Evolutionary conservation across 2,797 vertebrate species (phyloP).

Genomic region (Darevskia nairensis): DNA sequence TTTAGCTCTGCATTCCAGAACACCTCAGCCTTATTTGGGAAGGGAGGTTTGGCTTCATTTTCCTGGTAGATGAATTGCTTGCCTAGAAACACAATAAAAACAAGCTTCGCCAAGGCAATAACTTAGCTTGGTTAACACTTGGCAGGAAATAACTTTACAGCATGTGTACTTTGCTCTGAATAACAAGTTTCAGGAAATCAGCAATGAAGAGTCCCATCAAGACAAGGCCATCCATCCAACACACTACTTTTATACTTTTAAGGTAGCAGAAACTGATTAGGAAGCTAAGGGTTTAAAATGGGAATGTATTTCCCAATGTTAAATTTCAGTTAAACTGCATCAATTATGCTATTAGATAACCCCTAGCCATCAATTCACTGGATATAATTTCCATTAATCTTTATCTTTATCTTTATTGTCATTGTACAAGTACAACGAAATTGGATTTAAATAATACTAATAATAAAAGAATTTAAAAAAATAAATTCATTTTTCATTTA

Average conservation of each 20-base stretch:
- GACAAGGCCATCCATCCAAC: background rate
- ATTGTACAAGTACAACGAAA: too few species aligned
- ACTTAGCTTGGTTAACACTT: conserved; percentile 16
- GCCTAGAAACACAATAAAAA: conserved; percentile 22
- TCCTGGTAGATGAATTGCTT: conserved; percentile 10
- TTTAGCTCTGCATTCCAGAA: conserved; percentile 23
- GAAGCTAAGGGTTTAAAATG: background rate
- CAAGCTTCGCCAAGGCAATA: conserved; percentile 12
- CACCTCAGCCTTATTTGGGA: conserved; percentile 13
- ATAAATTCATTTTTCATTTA: too few species aligned
- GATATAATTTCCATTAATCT: background rate
- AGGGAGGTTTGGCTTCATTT: background rate
- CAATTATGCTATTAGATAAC: background rate
- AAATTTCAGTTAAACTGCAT: background rate
- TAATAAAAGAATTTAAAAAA: too few species aligned
- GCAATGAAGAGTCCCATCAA: conserved; percentile 6
- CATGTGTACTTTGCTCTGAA: conserved; percentile 14
- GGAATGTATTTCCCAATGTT: background rate
- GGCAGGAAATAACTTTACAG: conserved; percentile 33
- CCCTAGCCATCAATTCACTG: background rate
- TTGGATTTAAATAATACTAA: too few species aligned
- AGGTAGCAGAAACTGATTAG: background rate
- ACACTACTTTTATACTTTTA: background rate
- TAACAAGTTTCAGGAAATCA: background rate
- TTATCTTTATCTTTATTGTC: too few species aligned